A percentile compares a stretch with the other conserved stretches of the same genome.
Conservation (phyloP, 2,113 vertebrate genomes). For the Clarias batrachus region DNA sequence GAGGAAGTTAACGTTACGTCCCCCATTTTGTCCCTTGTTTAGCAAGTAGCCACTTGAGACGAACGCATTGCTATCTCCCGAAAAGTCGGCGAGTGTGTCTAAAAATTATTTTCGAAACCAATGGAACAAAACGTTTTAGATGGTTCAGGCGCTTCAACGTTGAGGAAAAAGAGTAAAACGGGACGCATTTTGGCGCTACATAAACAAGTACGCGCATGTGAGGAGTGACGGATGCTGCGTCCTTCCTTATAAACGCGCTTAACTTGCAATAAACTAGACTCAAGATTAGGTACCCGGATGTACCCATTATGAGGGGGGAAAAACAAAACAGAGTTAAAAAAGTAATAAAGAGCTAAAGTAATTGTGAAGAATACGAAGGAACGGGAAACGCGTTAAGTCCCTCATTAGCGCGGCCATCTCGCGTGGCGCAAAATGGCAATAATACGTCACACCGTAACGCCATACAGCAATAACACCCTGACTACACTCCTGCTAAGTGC, state of each 20-base stretch:
- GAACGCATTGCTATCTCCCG: no score
- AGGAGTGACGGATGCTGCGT: neutral
- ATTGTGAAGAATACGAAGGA: neutral
- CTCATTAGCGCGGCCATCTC: neutral
- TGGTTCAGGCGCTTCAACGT: no score
- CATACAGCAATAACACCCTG: neutral
- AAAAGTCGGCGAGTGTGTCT: neutral
- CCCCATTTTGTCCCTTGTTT: neutral
- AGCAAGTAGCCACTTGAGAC: neutral
- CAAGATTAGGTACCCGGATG: neutral
- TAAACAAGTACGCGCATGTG: no score
- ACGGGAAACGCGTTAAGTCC: neutral
- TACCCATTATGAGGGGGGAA: neutral
- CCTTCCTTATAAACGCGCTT: neutral
- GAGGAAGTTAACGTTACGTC: neutral
- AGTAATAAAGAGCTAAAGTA: neutral
- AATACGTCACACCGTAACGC: constrained; percentile 14
- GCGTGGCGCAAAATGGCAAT: constrained; percentile 15
- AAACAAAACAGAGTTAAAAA: neutral
- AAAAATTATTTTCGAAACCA: neutral
- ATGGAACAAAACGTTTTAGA: no score
- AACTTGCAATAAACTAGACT: neutral
- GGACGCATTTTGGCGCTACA: no score
- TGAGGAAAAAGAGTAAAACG: no score
- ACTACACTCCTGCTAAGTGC: neutral